phyloP scores from a whole-genome alignment of 2,113 vertebrate genomes.

The Daboia siamensis region DNA sequence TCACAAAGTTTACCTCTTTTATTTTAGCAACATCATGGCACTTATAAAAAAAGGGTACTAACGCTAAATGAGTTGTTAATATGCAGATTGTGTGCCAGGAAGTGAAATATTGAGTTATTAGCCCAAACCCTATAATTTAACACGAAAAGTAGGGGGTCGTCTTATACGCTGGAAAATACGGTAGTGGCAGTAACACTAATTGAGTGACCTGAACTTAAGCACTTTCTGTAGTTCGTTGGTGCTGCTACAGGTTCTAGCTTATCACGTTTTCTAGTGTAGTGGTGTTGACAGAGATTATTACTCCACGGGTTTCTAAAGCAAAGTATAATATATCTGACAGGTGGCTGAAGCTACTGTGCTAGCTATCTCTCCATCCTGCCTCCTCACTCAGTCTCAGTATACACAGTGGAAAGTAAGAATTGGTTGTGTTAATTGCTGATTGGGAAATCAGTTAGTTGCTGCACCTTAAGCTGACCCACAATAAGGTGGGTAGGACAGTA shows the following conservation, averaged over 20 bases:
- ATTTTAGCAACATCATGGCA: too few relatives aligned
- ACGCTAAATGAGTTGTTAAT: too few relatives aligned
- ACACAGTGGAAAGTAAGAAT: neutral
- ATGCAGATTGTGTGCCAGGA: too few relatives aligned
- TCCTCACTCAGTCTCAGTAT: neutral
- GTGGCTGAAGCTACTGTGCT: neutral
- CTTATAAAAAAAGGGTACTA: too few relatives aligned
- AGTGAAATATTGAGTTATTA: too few relatives aligned
- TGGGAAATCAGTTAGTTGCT: neutral
- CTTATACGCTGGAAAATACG: too few relatives aligned
- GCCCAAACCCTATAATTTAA: too few relatives aligned
- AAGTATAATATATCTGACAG: neutral
- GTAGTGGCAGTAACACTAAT: neutral
- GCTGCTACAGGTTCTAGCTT: neutral
- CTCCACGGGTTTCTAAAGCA: neutral
- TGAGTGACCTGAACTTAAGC: neutral
- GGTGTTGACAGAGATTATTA: neutral
- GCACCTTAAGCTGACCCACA: neutral
- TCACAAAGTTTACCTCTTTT: too few relatives aligned
- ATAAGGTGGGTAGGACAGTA: neutral
- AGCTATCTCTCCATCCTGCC: neutral
- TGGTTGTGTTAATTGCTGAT: neutral
- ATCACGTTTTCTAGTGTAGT: neutral
- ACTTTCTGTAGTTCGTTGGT: neutral
- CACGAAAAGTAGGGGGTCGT: too few relatives aligned